Evolutionary conservation across 2,797 vertebrate species (phyloP).

Genomic region (Lithobates pipiens): DNA sequence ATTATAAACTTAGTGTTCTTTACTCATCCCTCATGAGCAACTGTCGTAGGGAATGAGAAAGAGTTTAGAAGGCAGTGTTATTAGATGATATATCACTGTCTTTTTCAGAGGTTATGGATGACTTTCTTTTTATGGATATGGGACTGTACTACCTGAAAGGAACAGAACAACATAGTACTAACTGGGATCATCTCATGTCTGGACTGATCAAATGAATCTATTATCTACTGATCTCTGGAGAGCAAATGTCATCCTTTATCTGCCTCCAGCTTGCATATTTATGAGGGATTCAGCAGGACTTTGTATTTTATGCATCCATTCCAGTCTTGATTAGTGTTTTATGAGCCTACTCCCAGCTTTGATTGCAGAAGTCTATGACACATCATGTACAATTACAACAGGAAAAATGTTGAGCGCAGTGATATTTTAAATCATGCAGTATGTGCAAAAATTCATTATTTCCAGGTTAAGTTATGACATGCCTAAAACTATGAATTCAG

Average conservation of each 20-base stretch:
- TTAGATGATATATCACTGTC: conserved; percentile 39
- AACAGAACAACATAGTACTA: conserved; percentile 25
- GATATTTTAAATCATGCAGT: neutral
- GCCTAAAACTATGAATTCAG: neutral
- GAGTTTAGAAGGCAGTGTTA: conserved; percentile 24
- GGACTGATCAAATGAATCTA: conserved; percentile 25
- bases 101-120: conserved; percentile 10
- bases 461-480: neutral
- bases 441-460: conserved; percentile 5
- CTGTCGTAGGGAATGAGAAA: conserved; percentile 36
- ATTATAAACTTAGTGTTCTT: conserved; percentile 40
- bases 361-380: conserved; percentile 21
- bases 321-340: conserved; percentile 36
- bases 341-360: conserved; percentile 24
- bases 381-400: conserved; percentile 6
- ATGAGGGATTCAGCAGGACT: conserved; percentile 27
- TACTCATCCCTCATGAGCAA: conserved; percentile 42
- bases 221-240: conserved; percentile 30
- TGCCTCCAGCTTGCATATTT: conserved; percentile 33
- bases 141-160: conserved; percentile 9
- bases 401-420: conserved; percentile 1
- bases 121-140: conserved; percentile 11
- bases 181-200: conserved; percentile 13
- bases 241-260: conserved; percentile 44
- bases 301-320: conserved; percentile 47